Evolutionary conservation across 2,113 vertebrate species (phyloP).

Genomic region (Tiliqua scincoides): DNA sequence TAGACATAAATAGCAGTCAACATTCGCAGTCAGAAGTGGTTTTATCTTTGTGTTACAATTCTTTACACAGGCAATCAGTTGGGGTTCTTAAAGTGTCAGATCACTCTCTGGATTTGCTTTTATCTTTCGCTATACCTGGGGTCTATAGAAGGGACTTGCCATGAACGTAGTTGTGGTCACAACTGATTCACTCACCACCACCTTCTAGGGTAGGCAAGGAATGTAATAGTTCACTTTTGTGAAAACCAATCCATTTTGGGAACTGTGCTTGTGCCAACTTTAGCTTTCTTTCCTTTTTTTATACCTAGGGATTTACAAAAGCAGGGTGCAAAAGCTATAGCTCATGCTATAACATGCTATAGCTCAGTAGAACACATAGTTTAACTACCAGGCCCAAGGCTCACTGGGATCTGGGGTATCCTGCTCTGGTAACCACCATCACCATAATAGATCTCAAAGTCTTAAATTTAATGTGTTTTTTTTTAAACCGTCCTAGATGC

Average conservation of each 20-base stretch:
- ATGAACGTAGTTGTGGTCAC: background rate
- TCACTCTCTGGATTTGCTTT: background rate
- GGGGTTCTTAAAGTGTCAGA: background rate
- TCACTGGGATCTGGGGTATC: background rate
- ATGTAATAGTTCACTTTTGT: conserved; percentile 8
- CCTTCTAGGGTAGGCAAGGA: background rate
- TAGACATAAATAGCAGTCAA: conserved; percentile 1
- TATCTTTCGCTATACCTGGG: background rate
- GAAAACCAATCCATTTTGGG: background rate
- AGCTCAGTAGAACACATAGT: background rate
- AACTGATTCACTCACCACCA: background rate
- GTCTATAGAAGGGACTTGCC: background rate
- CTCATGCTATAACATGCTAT: too few relatives aligned
- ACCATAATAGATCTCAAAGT: too few relatives aligned
- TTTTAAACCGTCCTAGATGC: too few relatives aligned
- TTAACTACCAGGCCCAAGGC: too few relatives aligned
- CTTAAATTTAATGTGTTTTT: background rate
- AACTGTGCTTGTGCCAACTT: background rate
- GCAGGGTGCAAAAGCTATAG: too few relatives aligned
- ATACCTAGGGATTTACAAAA: background rate
- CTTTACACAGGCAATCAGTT: background rate
- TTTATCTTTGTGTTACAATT: background rate
- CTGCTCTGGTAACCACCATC: background rate
- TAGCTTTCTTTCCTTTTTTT: conserved; percentile 6
- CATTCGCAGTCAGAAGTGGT: background rate